Evolutionary conservation across 2,888 invertebrate genomes (phyloP), one percentile per base, ranked within the genome.

Genomic region (Lithosia quadra): DNA sequence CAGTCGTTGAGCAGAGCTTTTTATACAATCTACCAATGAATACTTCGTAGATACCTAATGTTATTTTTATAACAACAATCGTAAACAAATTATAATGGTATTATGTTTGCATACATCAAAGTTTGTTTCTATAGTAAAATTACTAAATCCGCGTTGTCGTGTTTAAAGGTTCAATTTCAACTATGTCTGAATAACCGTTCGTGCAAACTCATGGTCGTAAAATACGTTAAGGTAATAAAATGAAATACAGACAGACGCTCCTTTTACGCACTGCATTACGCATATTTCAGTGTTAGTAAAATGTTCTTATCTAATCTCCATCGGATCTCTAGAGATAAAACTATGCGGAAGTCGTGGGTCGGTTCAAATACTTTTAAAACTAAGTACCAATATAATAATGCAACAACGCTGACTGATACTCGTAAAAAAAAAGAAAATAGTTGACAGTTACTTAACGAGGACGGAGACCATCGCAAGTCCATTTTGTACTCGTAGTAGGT

Each of bases 361-460:
- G 75, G 81, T 85, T 82, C 83, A 88, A 86, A 87, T 86, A 81
- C 71, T 70, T 80, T 76, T 79, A 56, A 84, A 84, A 86, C 49
- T 87, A 88, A 84, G 78, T 75, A 81, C 76, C 76, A 83, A 85
- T 83, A 83, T 80, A 76, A 49, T 49, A 49, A n/a, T 49, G 49
- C 79, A 75, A 78, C 71, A 67, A 73, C 80, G 77, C 77, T 72
- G 75, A 62, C 65, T 34, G 10, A 55, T 73, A 55, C 21, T 56
- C 11, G 36, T 13, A n/a, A 10, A n/a, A 39, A 39, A 15, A 39
- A 39, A 39, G 10, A 7, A 18, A 5, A 7, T 5, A 15, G 18
- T n/a, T n/a, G 49, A 49, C n/a, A n/a, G n/a, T 49, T n/a, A 49
- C 49, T 9, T n/a, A n/a, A 49, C 43, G 18, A 18, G 18, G 18